phyloP scores from a whole-genome alignment of 2,888 invertebrate genomes.

The Limnephilus marmoratus region DNA sequence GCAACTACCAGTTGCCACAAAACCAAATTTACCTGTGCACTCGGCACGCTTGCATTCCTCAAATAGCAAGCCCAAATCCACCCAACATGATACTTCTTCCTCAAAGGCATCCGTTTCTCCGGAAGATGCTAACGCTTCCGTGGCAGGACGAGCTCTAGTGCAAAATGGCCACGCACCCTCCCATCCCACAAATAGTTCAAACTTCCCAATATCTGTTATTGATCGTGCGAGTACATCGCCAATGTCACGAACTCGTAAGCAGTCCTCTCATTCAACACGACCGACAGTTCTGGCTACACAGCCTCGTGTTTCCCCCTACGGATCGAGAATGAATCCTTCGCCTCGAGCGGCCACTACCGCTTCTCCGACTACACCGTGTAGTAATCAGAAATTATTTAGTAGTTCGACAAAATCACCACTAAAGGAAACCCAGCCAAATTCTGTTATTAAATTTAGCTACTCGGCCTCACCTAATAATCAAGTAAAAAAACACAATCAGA shows the following conservation, averaged over 20 bases:
- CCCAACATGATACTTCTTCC: not conserved
- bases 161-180: no score
- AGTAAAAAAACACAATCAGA: not conserved
- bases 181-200: no score
- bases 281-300: not conserved
- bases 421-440: not conserved
- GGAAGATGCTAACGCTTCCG: not conserved
- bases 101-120: not conserved
- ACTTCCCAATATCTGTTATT: not conserved
- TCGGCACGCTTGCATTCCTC: not conserved
- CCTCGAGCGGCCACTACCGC: not conserved
- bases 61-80: not conserved
- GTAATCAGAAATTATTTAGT: not conserved
- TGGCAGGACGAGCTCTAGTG: not conserved
- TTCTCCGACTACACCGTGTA: not conserved
- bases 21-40: not conserved
- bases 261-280: not conserved
- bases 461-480: not conserved
- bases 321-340: not conserved
- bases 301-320: not conserved
- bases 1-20: not conserved
- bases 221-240: not conserved
- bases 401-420: not conserved
- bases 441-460: not conserved
- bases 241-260: not conserved